Conservation (phyloP, 2,113 vertebrate genomes). For the Neogale vison region DNA sequence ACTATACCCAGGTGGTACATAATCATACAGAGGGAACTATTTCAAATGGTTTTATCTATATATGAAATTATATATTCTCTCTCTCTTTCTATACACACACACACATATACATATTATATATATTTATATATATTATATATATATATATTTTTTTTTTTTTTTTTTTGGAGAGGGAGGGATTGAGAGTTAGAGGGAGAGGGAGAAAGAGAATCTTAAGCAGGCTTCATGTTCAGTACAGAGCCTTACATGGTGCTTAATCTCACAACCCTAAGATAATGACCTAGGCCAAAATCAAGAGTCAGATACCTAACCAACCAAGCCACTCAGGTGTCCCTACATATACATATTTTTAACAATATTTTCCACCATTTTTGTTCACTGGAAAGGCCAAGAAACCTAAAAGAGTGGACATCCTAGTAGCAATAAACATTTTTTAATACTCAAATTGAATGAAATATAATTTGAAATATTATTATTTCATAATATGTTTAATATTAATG, state of each 20-base stretch:
- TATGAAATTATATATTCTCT: background rate
- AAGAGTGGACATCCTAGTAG: background rate
- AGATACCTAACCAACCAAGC: background rate
- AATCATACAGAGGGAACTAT: background rate
- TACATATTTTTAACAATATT: background rate
- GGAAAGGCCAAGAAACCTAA: background rate
- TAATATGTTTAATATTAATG: no score
- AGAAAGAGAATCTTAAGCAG: background rate
- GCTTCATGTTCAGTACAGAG: background rate
- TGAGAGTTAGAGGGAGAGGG: background rate
- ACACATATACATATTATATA: background rate
- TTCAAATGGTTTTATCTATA: background rate
- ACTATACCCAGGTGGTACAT: background rate
- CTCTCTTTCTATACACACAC: background rate
- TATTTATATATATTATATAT: no score
- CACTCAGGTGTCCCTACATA: background rate
- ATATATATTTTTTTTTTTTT: no score
- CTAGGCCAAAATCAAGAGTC: background rate
- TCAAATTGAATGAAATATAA: background rate
- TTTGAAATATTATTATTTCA: no score
- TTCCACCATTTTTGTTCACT: background rate
- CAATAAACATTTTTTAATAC: background rate
- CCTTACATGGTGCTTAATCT: background rate
- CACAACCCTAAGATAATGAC: background rate
- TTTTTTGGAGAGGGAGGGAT: background rate